A percentile compares a stretch with the other conserved stretches of the same genome.
Evolutionary conservation across 1,140 invertebrate species (phyloP).

Genomic region (Drosophila ananassae): DNA sequence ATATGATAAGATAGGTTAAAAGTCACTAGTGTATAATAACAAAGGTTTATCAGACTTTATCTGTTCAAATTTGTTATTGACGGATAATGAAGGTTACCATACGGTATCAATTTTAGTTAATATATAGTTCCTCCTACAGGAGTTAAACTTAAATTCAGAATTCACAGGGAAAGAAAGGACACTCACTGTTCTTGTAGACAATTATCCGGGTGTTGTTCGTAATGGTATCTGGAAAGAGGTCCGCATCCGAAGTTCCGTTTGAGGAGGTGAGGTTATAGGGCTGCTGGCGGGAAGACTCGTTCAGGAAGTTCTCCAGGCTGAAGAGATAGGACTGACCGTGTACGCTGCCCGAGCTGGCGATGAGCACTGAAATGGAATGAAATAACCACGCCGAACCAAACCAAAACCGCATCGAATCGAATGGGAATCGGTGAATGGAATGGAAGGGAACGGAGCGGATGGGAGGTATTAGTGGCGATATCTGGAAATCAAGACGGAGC

Average conservation of each 20-base stretch:
- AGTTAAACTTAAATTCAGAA: too few relatives aligned
- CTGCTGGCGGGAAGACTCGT: slow-evolving; percentile 45
- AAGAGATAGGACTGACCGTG: slow-evolving; percentile 71
- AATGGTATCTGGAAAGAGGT: slow-evolving; percentile 36
- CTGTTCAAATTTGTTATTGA: not conserved
- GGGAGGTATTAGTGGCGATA: slow-evolving; percentile 20
- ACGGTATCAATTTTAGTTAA: too few relatives aligned
- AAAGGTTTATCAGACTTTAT: not conserved
- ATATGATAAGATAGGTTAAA: not conserved
- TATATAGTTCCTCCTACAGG: too few relatives aligned
- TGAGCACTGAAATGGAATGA: slow-evolving; percentile 71
- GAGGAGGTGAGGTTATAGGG: slow-evolving; percentile 50
- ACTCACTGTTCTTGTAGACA: slow-evolving; percentile 74
- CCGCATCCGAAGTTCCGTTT: slow-evolving; percentile 48
- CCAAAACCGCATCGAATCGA: slow-evolving; percentile 40
- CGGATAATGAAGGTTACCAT: too few relatives aligned
- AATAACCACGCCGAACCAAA: slow-evolving; percentile 37
- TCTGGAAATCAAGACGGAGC: slow-evolving; percentile 39
- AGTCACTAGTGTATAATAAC: not conserved
- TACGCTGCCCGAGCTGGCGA: slow-evolving; percentile 48
- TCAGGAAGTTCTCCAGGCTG: slow-evolving; percentile 71
- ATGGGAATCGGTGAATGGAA: slow-evolving; percentile 27
- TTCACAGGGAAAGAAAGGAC: not conserved
- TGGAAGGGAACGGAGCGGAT: slow-evolving; percentile 11
- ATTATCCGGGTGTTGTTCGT: slow-evolving; percentile 64